A percentile compares a stretch with the other conserved stretches of the same genome.
These are phyloP conservation scores for Dysmachus trigonus DNA, from an alignment of 2,888 invertebrate species.

Conservation along the genomic window DNA sequence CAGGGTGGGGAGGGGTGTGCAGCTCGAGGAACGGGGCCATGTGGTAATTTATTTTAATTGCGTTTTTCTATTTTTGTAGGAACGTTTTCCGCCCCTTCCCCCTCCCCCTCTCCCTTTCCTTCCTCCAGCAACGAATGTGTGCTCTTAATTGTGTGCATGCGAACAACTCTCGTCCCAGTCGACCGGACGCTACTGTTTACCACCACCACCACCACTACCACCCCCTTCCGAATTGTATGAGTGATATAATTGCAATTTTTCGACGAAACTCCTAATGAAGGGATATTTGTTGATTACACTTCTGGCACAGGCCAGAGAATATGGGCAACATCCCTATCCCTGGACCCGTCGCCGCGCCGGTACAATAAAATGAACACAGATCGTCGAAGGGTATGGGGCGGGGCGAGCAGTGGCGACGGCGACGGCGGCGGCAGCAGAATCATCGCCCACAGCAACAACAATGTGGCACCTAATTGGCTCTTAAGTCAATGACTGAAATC, in stretches of 20 bases:
- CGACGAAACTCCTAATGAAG: constrained; percentile 49
- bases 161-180: background rate
- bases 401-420: background rate
- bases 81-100: constrained; percentile 35
- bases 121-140: background rate
- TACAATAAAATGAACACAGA: constrained; percentile 19
- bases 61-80: constrained; percentile 49
- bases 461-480: constrained; percentile 49
- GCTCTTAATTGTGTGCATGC: constrained; percentile 38
- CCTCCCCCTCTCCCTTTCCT: background rate
- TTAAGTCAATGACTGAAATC: constrained; percentile 46
- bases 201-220: background rate
- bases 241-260: constrained; percentile 50
- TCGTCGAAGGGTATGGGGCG: background rate
- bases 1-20: no score
- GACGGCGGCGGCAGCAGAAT: background rate
- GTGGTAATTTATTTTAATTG: constrained; percentile 50
- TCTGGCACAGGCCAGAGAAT: constrained; percentile 29
- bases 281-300: constrained; percentile 50
- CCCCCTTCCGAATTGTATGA: constrained; percentile 13
- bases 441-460: constrained; percentile 44
- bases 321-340: background rate
- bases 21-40: background rate
- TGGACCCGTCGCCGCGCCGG: background rate
- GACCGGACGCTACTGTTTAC: background rate